These are phyloP conservation scores for Gnathochromis pfefferi DNA, from an alignment of 2,113 vertebrate species.

Conservation along the genomic window DNA sequence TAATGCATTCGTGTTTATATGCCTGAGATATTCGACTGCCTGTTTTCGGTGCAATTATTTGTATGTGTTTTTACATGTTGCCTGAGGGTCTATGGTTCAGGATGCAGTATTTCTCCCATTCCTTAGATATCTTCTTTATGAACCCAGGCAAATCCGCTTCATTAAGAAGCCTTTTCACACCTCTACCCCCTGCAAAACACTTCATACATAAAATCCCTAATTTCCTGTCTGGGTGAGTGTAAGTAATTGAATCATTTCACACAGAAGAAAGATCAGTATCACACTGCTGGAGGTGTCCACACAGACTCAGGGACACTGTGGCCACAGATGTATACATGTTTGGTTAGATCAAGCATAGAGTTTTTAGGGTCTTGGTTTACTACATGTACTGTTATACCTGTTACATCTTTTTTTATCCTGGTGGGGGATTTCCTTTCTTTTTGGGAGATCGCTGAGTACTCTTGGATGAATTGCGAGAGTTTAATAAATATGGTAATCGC, in stretches of 20 bases:
- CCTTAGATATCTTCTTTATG: slow-evolving; percentile 55
- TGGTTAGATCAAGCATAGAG: not conserved
- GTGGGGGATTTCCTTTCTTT: not conserved
- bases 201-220: slow-evolving; percentile 66
- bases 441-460: not conserved
- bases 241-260: slow-evolving; percentile 68
- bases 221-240: slow-evolving; percentile 67
- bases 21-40: not conserved
- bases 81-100: slow-evolving; percentile 20
- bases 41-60: not conserved
- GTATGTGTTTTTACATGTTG: not conserved
- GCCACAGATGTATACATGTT: not conserved
- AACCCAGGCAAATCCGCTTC: slow-evolving; percentile 36
- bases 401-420: not conserved
- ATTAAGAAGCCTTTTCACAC: slow-evolving; percentile 58
- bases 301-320: not conserved
- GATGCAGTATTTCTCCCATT: slow-evolving; percentile 10
- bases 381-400: not conserved
- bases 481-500: not conserved
- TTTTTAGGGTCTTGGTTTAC: not conserved
- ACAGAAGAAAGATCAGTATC: slow-evolving; percentile 53
- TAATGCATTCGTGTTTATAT: not conserved
- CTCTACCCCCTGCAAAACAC: slow-evolving; percentile 46
- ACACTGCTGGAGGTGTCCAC: slow-evolving; percentile 8
- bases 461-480: not conserved